Evolutionary conservation across 2,797 vertebrate genomes (phyloP).

Genomic region (Sciaenops ocellatus): DNA sequence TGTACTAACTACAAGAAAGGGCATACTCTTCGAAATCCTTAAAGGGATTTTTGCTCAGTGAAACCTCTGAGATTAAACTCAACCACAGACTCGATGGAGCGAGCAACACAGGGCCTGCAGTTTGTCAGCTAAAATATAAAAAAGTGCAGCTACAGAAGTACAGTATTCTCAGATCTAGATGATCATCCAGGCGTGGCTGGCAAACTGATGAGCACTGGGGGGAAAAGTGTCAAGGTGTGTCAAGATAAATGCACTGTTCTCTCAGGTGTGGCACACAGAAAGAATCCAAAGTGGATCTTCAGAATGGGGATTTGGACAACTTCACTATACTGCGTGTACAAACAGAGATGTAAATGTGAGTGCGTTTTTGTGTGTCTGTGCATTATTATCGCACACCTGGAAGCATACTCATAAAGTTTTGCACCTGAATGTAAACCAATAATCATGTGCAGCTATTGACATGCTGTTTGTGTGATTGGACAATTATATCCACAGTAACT

Average conservation of each 20-base stretch:
- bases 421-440: background rate
- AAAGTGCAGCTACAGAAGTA: constrained; percentile 40
- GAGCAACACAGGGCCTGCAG: constrained; percentile 25
- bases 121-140: constrained; percentile 46
- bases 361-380: background rate
- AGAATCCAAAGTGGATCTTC: constrained; percentile 18
- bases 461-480: constrained; percentile 2
- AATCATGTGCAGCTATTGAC: background rate
- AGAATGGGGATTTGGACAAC: constrained; percentile 36
- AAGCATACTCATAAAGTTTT: background rate
- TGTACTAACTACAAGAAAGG: constrained; percentile 16
- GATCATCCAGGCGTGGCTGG: constrained; percentile 49
- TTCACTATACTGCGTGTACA: constrained; percentile 10
- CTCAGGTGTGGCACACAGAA: constrained; percentile 43
- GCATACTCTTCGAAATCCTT: constrained; percentile 18
- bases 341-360: constrained; percentile 14
- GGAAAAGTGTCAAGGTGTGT: constrained; percentile 54
- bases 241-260: constrained; percentile 41
- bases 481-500: background rate
- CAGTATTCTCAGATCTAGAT: constrained; percentile 39
- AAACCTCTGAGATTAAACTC: constrained; percentile 37
- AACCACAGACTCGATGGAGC: constrained; percentile 30
- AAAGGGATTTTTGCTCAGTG: constrained; percentile 16
- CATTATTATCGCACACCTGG: background rate
- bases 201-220: constrained; percentile 52